These are phyloP conservation scores for Tipula vernalis DNA, from an alignment of 2,888 invertebrate species.

Conservation along the genomic window DNA sequence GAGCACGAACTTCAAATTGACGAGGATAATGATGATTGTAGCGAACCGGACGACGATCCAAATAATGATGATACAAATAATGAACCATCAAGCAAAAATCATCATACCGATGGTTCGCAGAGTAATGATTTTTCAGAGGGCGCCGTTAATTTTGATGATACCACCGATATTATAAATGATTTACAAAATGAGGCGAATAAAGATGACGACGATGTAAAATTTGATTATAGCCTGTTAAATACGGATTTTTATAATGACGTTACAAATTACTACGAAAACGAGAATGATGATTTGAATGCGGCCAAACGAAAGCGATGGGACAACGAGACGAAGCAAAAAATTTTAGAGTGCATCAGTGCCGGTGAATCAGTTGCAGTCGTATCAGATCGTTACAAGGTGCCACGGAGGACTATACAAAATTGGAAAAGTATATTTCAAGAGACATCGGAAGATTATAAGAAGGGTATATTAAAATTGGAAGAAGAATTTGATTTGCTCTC, in stretches of 20 bases:
- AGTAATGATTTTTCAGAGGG: neutral
- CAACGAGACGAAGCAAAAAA: neutral
- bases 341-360: neutral
- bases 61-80: neutral
- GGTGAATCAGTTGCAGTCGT: neutral
- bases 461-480: neutral
- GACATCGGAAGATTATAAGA: neutral
- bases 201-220: neutral
- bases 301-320: neutral
- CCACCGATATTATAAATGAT: neutral
- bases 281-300: neutral
- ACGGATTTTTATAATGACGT: neutral
- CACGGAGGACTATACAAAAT: neutral
- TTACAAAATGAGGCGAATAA: neutral
- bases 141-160: neutral
- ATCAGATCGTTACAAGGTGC: neutral
- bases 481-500: neutral
- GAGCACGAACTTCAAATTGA: neutral
- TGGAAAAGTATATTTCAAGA: conserved; percentile 5
- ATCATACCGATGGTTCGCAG: neutral
- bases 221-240: neutral
- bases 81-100: neutral
- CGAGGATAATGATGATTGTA: neutral
- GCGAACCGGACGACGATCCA: neutral
- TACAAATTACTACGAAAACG: neutral